Conservation (phyloP, 2,888 invertebrate species). For the Parnassius orleans region DNA sequence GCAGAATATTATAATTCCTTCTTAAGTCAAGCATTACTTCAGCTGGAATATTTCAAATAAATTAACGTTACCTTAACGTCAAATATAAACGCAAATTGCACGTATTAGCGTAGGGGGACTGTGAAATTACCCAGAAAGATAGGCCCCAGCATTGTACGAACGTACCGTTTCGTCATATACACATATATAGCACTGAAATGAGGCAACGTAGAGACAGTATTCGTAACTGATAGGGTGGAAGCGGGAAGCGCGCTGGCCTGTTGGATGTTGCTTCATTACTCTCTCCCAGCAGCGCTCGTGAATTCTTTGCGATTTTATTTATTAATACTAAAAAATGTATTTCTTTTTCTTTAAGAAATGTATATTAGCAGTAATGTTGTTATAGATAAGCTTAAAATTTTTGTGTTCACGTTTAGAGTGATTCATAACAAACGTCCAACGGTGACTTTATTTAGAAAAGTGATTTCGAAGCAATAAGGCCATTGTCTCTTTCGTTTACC, state of each 20-base stretch:
- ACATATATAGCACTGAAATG: conserved; percentile 4
- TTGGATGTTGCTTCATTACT: conserved; percentile 14
- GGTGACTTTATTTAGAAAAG: too few species aligned
- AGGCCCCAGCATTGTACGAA: conserved; percentile 4
- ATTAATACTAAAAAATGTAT: too few species aligned
- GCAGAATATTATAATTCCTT: too few species aligned
- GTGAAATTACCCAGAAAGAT: conserved; percentile 25
- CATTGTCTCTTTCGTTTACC: too few species aligned
- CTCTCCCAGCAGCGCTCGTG: conserved; percentile 6
- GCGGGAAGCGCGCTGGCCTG: conserved; percentile 8
- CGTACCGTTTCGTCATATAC: background rate
- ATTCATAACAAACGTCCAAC: too few species aligned
- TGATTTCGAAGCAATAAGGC: too few species aligned
- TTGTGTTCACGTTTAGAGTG: too few species aligned
- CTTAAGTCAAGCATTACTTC: too few species aligned
- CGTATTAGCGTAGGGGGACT: conserved; percentile 3
- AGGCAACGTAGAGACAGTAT: conserved; percentile 10
- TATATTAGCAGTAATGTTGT: too few species aligned
- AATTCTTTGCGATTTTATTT: conserved; percentile 2
- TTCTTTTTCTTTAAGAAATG: too few species aligned
- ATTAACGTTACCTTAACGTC: conserved; percentile 1
- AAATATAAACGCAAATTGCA: conserved; percentile 16
- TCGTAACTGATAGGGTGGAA: conserved; percentile 19
- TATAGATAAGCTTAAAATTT: too few species aligned
- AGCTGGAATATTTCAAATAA: background rate